Conservation (phyloP, 1,140 invertebrate genomes). For the Drosophila willistoni region DNA sequence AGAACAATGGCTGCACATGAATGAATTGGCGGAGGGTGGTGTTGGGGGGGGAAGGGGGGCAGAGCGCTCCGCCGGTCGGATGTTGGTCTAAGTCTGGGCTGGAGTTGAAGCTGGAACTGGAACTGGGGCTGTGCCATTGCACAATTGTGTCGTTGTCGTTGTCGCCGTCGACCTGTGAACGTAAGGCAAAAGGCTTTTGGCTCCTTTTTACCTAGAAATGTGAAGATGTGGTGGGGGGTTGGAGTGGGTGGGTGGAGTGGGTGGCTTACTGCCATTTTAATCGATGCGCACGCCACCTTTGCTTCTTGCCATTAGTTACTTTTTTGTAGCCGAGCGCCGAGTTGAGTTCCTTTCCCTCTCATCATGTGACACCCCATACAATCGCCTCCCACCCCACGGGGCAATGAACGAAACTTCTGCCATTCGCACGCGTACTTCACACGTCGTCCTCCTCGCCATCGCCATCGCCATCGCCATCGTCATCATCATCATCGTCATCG, state of each 20-base stretch:
- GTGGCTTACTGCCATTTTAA: slow-evolving; percentile 37
- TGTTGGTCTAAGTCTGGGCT: not conserved
- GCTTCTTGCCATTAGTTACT: slow-evolving; percentile 63
- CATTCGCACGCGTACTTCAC: slow-evolving; percentile 70
- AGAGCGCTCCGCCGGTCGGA: not conserved
- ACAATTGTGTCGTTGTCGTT: slow-evolving; percentile 54
- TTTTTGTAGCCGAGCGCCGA: slow-evolving; percentile 34
- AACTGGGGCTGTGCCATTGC: slow-evolving; percentile 30
- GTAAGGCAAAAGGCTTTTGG: slow-evolving; percentile 28
- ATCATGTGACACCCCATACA: slow-evolving; percentile 47
- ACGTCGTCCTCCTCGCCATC: slow-evolving; percentile 39
- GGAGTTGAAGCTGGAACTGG: not conserved
- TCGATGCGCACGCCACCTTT: slow-evolving; percentile 49
- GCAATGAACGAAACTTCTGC: slow-evolving; percentile 41
- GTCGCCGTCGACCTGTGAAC: slow-evolving; percentile 1
- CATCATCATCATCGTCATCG: not conserved
- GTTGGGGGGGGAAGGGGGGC: not conserved
- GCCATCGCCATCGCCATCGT: slow-evolving; percentile 15
- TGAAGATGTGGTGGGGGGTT: not conserved
- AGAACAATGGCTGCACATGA: slow-evolving; percentile 62
- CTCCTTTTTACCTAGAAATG: not conserved
- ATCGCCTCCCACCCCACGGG: slow-evolving; percentile 34
- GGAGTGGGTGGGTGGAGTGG: slow-evolving; percentile 4
- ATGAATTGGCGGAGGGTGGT: slow-evolving; percentile 11
- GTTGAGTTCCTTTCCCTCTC: slow-evolving; percentile 27